Evolutionary conservation across 2,797 vertebrate species (phyloP).

Genomic region (Megaceryle alcyon): DNA sequence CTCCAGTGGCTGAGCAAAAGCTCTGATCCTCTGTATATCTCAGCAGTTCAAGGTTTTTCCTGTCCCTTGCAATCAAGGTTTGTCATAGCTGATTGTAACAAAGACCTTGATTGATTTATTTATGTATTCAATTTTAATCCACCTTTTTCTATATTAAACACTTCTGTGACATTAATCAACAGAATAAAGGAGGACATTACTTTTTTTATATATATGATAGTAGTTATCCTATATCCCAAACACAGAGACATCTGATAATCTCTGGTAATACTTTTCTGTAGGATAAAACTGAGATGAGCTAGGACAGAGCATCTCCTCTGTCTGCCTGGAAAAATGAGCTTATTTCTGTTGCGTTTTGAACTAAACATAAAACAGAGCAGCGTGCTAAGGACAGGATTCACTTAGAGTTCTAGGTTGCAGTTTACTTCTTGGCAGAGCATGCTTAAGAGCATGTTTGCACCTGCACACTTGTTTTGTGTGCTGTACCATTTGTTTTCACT

Average conservation of each 20-base stretch:
- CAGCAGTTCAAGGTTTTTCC: not conserved
- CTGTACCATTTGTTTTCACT: not conserved
- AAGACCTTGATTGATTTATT: not conserved
- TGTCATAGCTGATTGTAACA: not conserved
- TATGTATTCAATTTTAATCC: not conserved
- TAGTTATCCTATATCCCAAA: not conserved
- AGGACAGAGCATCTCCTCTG: not conserved
- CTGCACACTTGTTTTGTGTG: not conserved
- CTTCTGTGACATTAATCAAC: not conserved
- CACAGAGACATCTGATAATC: not conserved
- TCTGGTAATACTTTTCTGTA: not conserved
- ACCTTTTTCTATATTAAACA: not conserved
- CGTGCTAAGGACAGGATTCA: not conserved
- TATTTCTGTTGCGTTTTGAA: not conserved
- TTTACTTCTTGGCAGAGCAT: not conserved
- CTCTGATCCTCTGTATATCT: not conserved
- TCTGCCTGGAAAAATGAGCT: not conserved
- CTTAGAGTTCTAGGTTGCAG: not conserved
- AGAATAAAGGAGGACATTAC: not conserved
- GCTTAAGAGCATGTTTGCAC: not conserved
- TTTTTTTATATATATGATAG: not conserved
- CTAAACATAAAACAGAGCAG: not conserved
- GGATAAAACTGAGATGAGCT: not conserved
- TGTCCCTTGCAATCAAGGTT: not conserved
- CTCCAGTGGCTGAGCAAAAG: not conserved